Evolutionary conservation across 2,797 vertebrate genomes (phyloP), one percentile per base, ranked within the genome.

Genomic region (Novumbra hubbsi): DNA sequence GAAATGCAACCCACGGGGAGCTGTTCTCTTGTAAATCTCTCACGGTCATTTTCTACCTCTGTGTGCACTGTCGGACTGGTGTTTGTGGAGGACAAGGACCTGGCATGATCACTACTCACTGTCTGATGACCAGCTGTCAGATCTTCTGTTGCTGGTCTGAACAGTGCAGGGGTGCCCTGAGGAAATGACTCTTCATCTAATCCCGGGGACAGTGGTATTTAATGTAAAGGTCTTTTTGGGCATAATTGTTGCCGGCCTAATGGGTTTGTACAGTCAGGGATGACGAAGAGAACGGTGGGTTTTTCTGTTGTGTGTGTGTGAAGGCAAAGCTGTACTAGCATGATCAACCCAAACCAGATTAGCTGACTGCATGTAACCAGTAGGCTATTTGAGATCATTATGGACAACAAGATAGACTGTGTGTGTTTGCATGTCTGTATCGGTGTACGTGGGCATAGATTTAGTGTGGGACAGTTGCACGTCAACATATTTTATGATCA

Each of bases 241-340:
- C 55, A 27, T 60, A 4, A 60, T 60, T 60, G 19, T 24, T 24
- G 21, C 24, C 55, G 24, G 55, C 55, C 24, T 60, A 24, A 60
- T n/a, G 55, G 55, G 55, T 60, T 60, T 60, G 55, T 60, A 11
- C 55, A 60, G 55, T 60, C 55, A 60, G 55, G 21, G 55, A 60
- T 60, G 24, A 14, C 11, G 12, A 5, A 60, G 55, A 60, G n/a
- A 24, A 60, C 24, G 8, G 4, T 60, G 21, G 24, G 55, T 21
- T 57, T 60, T 21, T 27, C 9, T 45, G 12, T 24, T 60, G 17
- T n/a, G 19, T n/a, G 17, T 55, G 55, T 55, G 15, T 21, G 52
- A 55, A 60, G 8, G 9, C 3, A 60, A 24, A 24, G 9, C 55
- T 60, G 21, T 60, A 24, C 55, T 60, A 24, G 11, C 11, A 9